Percentiles rank a stretch among this genome's conserved stretches.
Conservation (phyloP, 2,113 vertebrate genomes). For the Ifrita kowaldi region DNA sequence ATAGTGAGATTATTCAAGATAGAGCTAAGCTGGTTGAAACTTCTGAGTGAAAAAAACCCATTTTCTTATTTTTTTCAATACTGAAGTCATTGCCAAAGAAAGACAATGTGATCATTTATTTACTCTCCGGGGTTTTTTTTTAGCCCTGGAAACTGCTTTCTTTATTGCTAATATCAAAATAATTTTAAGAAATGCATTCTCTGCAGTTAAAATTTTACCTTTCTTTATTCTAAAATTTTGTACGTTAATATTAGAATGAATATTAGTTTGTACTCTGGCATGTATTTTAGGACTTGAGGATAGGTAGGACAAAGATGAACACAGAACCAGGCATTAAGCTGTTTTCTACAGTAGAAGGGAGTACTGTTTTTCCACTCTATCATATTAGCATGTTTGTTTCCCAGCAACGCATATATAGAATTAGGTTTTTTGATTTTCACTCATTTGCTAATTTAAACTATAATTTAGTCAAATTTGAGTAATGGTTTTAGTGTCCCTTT, state of each 20-base stretch:
- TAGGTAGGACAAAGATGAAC: not conserved
- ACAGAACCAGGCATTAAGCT: not conserved
- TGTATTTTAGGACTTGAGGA: not conserved
- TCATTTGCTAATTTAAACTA: not conserved
- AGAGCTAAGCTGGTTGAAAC: not conserved
- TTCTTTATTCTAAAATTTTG: not conserved
- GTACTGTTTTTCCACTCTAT: not conserved
- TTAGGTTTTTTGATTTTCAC: not conserved
- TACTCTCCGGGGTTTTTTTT: not conserved
- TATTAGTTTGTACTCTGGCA: not conserved
- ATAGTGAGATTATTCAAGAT: not conserved
- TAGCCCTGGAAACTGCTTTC: not conserved
- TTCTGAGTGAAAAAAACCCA: not conserved
- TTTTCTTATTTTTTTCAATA: not conserved
- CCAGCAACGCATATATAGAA: not conserved
- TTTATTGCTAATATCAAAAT: not conserved
- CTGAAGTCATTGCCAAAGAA: not conserved
- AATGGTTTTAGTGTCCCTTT: not conserved
- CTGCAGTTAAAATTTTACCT: not conserved
- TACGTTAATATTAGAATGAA: not conserved
- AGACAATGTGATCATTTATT: not conserved
- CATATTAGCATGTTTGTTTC: not conserved
- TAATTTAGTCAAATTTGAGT: not conserved
- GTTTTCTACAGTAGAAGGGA: not conserved
- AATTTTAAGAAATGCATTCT: not conserved